Conservation (phyloP, 2,113 vertebrate species). For the Indicator maculatus region DNA sequence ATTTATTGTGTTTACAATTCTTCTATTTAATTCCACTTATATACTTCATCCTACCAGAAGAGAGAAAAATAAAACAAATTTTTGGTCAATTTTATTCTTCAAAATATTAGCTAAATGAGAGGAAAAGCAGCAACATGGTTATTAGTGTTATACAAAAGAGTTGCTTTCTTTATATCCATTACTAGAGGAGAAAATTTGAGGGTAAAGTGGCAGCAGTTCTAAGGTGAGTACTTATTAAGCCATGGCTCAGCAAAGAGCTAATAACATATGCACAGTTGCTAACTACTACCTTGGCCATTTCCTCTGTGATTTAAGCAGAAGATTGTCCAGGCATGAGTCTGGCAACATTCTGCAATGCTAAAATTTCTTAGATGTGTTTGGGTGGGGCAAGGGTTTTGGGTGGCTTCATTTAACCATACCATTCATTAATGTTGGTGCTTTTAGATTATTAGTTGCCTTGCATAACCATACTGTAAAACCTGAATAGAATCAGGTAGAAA, state of each 20-base stretch:
- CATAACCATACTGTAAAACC: not conserved
- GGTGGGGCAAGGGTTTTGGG: not conserved
- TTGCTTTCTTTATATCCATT: not conserved
- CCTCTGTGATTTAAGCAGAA: not conserved
- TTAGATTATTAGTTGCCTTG: not conserved
- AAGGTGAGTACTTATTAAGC: constrained; percentile 19
- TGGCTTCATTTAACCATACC: not conserved
- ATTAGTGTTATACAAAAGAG: not conserved
- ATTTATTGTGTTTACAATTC: not conserved
- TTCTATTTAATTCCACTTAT: not conserved
- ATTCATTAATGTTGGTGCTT: not conserved
- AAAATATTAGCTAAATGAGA: not conserved
- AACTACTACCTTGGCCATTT: constrained; percentile 12
- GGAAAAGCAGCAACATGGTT: not conserved
- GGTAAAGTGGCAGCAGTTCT: not conserved
- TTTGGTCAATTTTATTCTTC: not conserved
- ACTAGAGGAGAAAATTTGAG: constrained; percentile 27
- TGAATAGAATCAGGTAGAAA: not conserved
- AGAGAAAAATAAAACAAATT: not conserved
- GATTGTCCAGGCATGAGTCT: not conserved
- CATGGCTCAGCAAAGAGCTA: not conserved
- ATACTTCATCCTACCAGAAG: not conserved
- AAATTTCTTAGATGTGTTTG: not conserved
- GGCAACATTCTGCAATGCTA: not conserved
- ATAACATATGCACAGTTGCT: not conserved